Evolutionary conservation across 2,113 vertebrate species (phyloP), one percentile per base, ranked within the genome.

Genomic region (Lepidothrix coronata): DNA sequence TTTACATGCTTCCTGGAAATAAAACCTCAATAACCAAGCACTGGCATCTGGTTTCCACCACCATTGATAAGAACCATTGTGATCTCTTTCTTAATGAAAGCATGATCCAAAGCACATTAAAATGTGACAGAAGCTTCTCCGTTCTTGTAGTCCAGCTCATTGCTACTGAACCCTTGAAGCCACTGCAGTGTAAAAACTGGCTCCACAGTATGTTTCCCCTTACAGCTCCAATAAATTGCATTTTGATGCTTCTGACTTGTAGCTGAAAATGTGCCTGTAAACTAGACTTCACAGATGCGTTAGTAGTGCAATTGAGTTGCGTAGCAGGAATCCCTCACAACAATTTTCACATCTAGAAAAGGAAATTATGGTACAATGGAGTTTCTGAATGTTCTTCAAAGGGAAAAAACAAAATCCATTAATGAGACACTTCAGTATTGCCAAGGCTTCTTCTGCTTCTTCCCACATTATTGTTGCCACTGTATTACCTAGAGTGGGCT

Each of bases 1-100:
- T 93, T 90, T 91, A 73, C 72, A 65, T 52, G 59, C 71, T 92
- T 82, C 77, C 89, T 96, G 79, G 79, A 96, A 95, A 89, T 92
- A 94, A 96, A 96, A 83, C 65, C 73, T 72, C 61, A 81, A 57
- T 92, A 93, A 91, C 63, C 37, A 75, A 52, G 61, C 25, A 57
- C 35, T 39, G 44, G 24, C 23, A 72, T 89, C 80, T 93, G 80
- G 27, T 86, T 84, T 92, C 67, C 39, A 49, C 80, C 89, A 12
- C 44, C 62, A 30, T 58, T 85, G 67, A 37, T 70, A 82, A 88
- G 82, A 87, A 39, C 66, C 24, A 6, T 6, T 71, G 46, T 52
- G 73, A 74, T 67, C 52, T 74, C 68, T 71, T 88, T 86, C n/a
- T 72, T 65, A 74, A 49, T 57, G 19, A 8, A 84, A 41, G 37